Percentiles rank a stretch among this genome's conserved stretches.
Conservation (phyloP, 2,113 vertebrate genomes). For the Grammomys dolichurus region DNA sequence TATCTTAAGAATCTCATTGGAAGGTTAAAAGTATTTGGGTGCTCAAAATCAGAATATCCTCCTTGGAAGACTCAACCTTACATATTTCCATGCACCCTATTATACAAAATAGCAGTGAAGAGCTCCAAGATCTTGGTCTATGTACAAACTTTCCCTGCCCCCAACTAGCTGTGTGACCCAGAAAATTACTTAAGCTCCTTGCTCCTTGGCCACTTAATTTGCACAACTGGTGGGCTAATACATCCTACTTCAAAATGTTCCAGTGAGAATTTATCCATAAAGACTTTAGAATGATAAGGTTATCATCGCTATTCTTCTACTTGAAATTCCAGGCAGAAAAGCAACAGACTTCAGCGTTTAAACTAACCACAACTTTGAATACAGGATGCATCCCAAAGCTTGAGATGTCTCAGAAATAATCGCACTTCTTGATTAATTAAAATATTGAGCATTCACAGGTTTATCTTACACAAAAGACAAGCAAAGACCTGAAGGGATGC, state of each 20-base stretch:
- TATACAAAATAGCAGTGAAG: neutral
- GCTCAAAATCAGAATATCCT: neutral
- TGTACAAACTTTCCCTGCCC: constrained; percentile 10
- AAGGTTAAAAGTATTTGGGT: neutral
- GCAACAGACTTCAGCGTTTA: neutral
- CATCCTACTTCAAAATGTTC: neutral
- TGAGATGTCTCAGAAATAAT: constrained; percentile 22
- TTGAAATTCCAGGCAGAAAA: constrained; percentile 39
- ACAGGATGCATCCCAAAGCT: neutral
- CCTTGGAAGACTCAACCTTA: neutral
- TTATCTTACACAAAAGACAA: constrained; percentile 9
- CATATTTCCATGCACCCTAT: neutral
- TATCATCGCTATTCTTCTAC: neutral
- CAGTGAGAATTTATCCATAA: neutral
- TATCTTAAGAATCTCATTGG: neutral
- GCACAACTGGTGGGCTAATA: neutral
- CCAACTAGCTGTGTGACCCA: neutral
- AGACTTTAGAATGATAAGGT: constrained; percentile 27
- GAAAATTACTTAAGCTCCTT: constrained; percentile 32
- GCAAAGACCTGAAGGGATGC: neutral
- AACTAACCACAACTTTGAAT: neutral
- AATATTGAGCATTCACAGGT: neutral
- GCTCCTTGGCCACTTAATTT: constrained; percentile 38
- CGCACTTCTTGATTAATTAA: constrained; percentile 20
- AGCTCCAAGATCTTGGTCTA: neutral